Evolutionary conservation across 2,797 vertebrate species (phyloP), one percentile per base, ranked within the genome.

Genomic region (Emys orbicularis): DNA sequence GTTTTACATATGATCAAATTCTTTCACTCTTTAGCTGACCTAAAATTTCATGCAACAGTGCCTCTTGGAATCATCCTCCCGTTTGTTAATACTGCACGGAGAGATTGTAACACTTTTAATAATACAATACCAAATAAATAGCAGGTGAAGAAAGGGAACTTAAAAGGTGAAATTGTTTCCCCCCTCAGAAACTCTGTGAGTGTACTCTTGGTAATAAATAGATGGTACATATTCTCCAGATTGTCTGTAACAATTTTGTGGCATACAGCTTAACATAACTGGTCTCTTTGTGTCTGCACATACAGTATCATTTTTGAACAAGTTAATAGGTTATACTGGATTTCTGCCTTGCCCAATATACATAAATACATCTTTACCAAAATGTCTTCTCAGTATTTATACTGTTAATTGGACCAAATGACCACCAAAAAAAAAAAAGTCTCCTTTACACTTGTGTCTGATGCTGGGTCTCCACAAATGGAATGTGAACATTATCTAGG

Each of bases 401-500:
- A 84, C 84, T 96, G 90, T 86, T 90, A 91, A 95, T 91, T 96
- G 84, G 95, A 85, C 50, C 92, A 83, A 95, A 92, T 94, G 37
- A 91, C 87, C 52, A 21, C 19, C 86, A 91, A 50, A 79, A 92
- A 84, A 92, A 84, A 86, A 86, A 8, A 81, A 29, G 29, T 16
- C 65, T 92, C 72, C 88, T 96, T 99, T 98, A 99, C 95, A 99
- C 99, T 97, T 99, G 99, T 47, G 99, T 99, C 98, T 99, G 99
- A 92, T 99, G 99, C 97, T 99, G 98, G 21, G 98, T 98, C 97
- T 99, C 99, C 87, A 98, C 80, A 81, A 98, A 98, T 72, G 98
- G 98, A 95, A 98, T 96, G 98, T 98, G 98, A 94, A 98, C 94
- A 81, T 97, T 97, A 95, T 98, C 95, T 72, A 99, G 97, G 89